phyloP scores from a whole-genome alignment of 2,113 vertebrate genomes.

The Thamnophis sirtalis region DNA sequence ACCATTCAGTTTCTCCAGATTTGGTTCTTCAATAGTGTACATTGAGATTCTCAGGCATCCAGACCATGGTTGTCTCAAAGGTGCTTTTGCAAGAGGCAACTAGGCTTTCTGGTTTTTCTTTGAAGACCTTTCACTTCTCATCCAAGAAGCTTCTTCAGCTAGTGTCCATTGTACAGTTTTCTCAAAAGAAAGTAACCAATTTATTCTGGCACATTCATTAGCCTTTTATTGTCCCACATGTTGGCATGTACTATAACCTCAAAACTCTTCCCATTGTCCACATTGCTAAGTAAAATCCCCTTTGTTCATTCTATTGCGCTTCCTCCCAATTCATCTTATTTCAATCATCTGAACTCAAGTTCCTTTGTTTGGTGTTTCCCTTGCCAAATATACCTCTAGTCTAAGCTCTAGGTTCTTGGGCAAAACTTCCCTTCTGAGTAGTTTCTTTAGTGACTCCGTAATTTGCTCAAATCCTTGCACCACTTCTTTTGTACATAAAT shows the following conservation, averaged over 20 bases:
- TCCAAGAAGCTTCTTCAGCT: too few relatives aligned
- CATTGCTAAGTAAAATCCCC: not conserved
- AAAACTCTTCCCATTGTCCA: not conserved
- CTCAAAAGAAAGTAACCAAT: not conserved
- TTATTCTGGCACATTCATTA: not conserved
- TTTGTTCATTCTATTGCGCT: not conserved
- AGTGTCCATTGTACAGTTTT: not conserved
- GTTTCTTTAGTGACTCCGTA: not conserved
- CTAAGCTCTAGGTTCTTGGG: not conserved
- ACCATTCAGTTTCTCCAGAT: not conserved
- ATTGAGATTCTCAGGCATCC: too few relatives aligned
- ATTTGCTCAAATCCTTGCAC: not conserved
- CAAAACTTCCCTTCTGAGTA: not conserved
- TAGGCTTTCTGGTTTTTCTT: too few relatives aligned
- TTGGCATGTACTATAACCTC: not conserved
- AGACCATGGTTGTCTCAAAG: too few relatives aligned
- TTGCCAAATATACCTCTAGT: not conserved
- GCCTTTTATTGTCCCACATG: not conserved
- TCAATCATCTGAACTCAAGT: not conserved
- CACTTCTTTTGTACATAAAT: not conserved
- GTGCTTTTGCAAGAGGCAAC: too few relatives aligned
- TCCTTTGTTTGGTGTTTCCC: not conserved
- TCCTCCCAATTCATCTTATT: not conserved
- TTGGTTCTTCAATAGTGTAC: not conserved
- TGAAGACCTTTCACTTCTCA: too few relatives aligned